These are phyloP conservation scores for Lagopus leucura DNA, from an alignment of 2,113 vertebrate genomes.

Conservation along the genomic window DNA sequence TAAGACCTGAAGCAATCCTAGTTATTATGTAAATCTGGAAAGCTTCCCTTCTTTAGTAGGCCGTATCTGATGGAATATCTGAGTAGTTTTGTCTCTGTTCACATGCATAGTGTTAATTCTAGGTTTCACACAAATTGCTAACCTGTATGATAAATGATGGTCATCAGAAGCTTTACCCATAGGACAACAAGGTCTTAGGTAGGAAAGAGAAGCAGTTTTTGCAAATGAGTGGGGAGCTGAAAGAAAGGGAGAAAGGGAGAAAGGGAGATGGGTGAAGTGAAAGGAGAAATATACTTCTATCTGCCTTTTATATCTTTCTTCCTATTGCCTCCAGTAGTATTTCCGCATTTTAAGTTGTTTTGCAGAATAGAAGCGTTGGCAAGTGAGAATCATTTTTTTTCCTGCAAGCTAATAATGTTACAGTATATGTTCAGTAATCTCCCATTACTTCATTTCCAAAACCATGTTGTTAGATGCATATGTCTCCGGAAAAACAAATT, in stretches of 20 bases:
- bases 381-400: slow-evolving; percentile 12
- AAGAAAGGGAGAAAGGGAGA: background rate
- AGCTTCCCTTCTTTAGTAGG: background rate
- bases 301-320: background rate
- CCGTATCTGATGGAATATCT: background rate
- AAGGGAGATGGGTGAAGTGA: background rate
- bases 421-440: background rate
- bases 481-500: background rate
- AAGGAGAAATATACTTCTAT: background rate
- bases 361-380: background rate
- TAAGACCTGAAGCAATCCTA: background rate
- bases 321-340: background rate
- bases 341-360: background rate
- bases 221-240: background rate
- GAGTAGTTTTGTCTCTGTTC: background rate
- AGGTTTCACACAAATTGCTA: background rate
- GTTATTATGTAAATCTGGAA: background rate
- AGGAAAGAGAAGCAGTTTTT: background rate
- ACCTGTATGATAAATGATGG: background rate
- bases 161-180: background rate
- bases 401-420: background rate
- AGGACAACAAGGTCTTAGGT: background rate
- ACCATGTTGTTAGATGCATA: background rate
- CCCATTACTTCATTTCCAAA: background rate
- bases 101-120: background rate